Evolutionary conservation across 1,140 invertebrate species (phyloP).

Genomic region (Cardiocondyla obscurior): DNA sequence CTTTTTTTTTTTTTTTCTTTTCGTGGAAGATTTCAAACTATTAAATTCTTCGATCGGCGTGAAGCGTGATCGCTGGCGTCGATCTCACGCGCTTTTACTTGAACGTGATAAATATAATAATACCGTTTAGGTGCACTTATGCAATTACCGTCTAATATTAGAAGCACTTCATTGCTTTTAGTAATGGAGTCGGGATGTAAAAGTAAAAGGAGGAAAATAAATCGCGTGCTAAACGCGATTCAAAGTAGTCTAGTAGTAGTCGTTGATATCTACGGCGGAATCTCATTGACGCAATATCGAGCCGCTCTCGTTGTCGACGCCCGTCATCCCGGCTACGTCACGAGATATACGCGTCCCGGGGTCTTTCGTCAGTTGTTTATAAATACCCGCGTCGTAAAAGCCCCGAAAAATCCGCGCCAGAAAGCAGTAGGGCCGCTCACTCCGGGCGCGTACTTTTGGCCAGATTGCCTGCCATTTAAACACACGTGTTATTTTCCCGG

Average conservation of each 20-base stretch:
- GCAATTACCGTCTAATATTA: not conserved
- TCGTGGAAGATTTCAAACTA: not conserved
- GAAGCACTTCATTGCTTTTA: not conserved
- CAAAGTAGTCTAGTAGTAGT: not conserved
- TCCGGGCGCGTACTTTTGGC: not conserved
- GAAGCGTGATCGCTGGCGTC: too few relatives aligned
- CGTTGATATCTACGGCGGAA: not conserved
- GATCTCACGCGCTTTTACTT: not conserved
- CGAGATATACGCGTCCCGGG: not conserved
- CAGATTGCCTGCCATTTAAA: not conserved
- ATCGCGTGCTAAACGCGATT: not conserved
- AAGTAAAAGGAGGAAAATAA: too few relatives aligned
- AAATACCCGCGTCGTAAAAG: not conserved
- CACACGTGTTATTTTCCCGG: not conserved
- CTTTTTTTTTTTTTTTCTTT: too few relatives aligned
- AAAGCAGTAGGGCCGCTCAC: not conserved
- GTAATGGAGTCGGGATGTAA: not conserved
- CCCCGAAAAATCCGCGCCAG: not conserved
- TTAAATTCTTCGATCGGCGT: not conserved
- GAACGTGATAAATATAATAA: not conserved
- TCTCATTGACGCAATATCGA: slow-evolving; percentile 22
- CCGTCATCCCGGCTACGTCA: slow-evolving; percentile 2
- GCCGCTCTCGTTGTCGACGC: slow-evolving; percentile 5
- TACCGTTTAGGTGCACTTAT: not conserved
- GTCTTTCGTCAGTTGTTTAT: slow-evolving; percentile 28